A percentile compares a stretch with the other conserved stretches of the same genome.
phyloP scores from a whole-genome alignment of 2,797 vertebrate species.

The Coreius guichenoti region DNA sequence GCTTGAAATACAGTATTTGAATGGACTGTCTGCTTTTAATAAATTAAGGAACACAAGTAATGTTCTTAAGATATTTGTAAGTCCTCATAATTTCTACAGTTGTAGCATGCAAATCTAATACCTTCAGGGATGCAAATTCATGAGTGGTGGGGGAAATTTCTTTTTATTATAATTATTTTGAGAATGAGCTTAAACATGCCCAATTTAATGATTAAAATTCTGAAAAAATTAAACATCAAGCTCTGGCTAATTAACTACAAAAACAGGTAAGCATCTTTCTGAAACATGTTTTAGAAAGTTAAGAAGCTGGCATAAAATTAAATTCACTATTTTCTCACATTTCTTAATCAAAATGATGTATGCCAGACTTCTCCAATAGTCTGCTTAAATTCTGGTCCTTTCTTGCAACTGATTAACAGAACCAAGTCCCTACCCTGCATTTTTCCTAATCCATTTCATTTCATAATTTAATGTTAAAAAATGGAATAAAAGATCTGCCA shows the following conservation, averaged over 20 bases:
- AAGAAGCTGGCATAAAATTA: background rate
- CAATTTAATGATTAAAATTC: conserved; percentile 4
- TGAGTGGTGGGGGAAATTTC: background rate
- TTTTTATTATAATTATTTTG: background rate
- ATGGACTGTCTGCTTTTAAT: conserved; percentile 78
- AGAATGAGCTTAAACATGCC: background rate
- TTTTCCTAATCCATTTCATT: too few relatives aligned
- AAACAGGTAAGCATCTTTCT: background rate
- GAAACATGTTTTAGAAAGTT: background rate
- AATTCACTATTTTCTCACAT: background rate
- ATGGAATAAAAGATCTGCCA: too few relatives aligned
- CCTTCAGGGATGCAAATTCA: background rate
- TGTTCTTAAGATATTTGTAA: conserved; percentile 34
- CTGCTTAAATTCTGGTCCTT: too few relatives aligned
- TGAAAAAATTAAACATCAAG: background rate
- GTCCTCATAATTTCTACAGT: background rate
- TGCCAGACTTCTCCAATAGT: too few relatives aligned
- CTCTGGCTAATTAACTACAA: background rate
- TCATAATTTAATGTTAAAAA: too few relatives aligned
- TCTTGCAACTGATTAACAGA: too few relatives aligned
- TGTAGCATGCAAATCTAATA: background rate
- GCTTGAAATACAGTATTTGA: conserved; percentile 70
- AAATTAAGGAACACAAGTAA: conserved; percentile 69
- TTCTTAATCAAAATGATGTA: too few relatives aligned
- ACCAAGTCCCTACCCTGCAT: too few relatives aligned